Percentiles rank a stretch among this genome's conserved stretches.
These are phyloP conservation scores for Sebastes iracundus DNA, from an alignment of 2,797 vertebrate genomes.

Conservation along the genomic window DNA sequence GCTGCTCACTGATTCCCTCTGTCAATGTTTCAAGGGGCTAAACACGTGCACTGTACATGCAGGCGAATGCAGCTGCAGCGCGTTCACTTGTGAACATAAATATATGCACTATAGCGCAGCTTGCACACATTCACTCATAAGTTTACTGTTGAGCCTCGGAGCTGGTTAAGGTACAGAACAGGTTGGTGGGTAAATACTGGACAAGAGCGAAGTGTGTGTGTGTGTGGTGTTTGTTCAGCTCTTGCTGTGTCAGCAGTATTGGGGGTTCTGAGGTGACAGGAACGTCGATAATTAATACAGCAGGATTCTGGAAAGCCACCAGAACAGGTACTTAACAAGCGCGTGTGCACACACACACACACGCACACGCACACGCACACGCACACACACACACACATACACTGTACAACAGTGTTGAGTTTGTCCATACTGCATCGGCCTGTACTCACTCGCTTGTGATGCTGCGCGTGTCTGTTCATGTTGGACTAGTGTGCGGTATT, in stretches of 20 bases:
- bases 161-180: slow-evolving; percentile 37
- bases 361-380: not conserved
- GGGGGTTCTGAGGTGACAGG: slow-evolving; percentile 67
- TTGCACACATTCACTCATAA: not conserved
- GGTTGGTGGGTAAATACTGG: slow-evolving; percentile 28
- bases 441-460: slow-evolving; percentile 14
- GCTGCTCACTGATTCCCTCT: slow-evolving; percentile 30
- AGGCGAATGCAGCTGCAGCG: not conserved
- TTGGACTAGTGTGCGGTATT: not conserved
- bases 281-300: slow-evolving; percentile 81
- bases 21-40: slow-evolving; percentile 15
- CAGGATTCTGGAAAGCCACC: slow-evolving; percentile 66
- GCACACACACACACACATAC: not conserved
- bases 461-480: not conserved
- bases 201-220: slow-evolving; percentile 28
- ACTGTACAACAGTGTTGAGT: not conserved
- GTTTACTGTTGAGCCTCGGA: not conserved
- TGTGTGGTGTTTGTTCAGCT: slow-evolving; percentile 20
- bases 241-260: slow-evolving; percentile 63
- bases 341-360: not conserved
- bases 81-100: not conserved
- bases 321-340: slow-evolving; percentile 64
- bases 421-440: not conserved
- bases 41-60: not conserved
- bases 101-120: not conserved